Base-by-base conservation (phyloP, 2,113 vertebrate species). In the Tenebrosternarchus preto region DNA sequence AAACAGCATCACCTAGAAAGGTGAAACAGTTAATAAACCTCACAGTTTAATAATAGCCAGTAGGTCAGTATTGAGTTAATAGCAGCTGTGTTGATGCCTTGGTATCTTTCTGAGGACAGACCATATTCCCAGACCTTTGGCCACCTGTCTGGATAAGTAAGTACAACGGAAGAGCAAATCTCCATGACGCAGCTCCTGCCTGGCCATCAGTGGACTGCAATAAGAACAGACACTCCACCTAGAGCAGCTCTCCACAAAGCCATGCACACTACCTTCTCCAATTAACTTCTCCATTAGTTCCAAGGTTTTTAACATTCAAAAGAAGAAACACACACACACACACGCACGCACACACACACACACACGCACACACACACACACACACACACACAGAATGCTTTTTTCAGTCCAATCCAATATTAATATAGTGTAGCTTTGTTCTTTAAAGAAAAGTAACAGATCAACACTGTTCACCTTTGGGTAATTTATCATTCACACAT, bases 41-140 rank as follows among this genome's bases (percentile, higher is more conserved):
- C 87, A 87, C 73, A 0, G 53, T 81, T 66, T 91, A 88, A 88
- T 82, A 87, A 87, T 90, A 88, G 87, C 74, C 56, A 7, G 16
- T 43, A 1, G 82, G 85, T 88, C 84, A 91, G 78, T 80, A 43
- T 84, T 80, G 64, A 80, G n/a, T 22, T 67, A 72, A 75, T 74
- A 70, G 63, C 73, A 76, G 76, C 81, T 68, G 25, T 67, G 74
- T 24, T 43, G 72, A 31, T 74, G 69, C 19, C 33, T 64, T 68
- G 60, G 17, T 24, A 46, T 73, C 53, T 56, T 36, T 81, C 25
- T 76, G 53, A 75, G 33, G 56, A 81, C 55, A 76, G 46, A n/a
- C 19, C 39, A 76, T 60, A 16, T 39, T 36, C 25, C 27, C 64
- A 76, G 73, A 63, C 80, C 53, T 84, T 86, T 83, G 86, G 86